A percentile compares a stretch with the other conserved stretches of the same genome.
Conservation (phyloP, 2,113 vertebrate genomes). For the Pygoscelis antarcticus region DNA sequence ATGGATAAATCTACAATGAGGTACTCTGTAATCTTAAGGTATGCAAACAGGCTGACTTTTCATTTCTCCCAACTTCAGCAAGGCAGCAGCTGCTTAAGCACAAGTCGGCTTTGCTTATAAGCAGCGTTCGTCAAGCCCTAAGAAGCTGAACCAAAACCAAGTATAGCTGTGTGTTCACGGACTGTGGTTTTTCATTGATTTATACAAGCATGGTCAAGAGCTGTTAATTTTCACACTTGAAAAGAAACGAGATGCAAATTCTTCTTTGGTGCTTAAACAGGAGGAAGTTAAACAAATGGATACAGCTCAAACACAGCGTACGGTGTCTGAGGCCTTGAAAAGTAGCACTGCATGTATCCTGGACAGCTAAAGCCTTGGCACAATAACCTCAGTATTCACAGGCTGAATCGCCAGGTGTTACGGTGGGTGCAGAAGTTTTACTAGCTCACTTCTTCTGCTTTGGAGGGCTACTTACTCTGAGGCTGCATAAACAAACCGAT, state of each 20-base stretch:
- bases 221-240: neutral
- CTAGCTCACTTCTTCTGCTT: neutral
- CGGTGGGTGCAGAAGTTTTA: neutral
- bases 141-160: neutral
- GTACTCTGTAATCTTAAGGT: neutral
- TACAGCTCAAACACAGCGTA: neutral
- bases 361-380: neutral
- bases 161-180: neutral
- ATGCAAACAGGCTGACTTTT: neutral
- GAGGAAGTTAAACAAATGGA: neutral
- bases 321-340: neutral
- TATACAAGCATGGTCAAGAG: neutral
- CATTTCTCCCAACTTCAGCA: neutral
- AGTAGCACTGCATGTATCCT: neutral
- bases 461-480: neutral
- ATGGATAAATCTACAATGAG: neutral
- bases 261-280: neutral
- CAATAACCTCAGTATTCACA: accelerated
- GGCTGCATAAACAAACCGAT: neutral
- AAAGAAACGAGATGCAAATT: neutral
- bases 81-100: neutral
- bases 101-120: neutral
- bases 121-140: neutral
- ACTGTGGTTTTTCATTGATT: neutral
- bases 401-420: neutral